Percentiles rank a stretch among this genome's conserved stretches.
Conservation (phyloP, 2,113 vertebrate genomes). For the Mesembrinibis cayennensis region DNA sequence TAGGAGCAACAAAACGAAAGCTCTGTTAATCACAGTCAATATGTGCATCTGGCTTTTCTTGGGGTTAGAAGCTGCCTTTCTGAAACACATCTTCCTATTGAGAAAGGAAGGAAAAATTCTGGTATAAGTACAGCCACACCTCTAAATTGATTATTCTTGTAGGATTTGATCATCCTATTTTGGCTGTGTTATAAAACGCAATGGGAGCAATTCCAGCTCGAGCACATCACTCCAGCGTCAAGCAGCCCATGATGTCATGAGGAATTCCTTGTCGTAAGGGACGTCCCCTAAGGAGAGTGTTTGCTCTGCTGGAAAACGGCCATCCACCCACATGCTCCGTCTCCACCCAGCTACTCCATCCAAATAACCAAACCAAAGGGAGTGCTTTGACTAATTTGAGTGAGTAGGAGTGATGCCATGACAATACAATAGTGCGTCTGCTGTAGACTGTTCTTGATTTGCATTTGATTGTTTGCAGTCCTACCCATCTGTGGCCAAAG, state of each 20-base stretch:
- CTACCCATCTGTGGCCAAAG: slow-evolving; percentile 54
- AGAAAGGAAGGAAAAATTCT: neutral
- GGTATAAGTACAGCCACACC: neutral
- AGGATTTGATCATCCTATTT: slow-evolving; percentile 46
- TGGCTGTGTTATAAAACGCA: neutral
- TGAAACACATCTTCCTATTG: neutral
- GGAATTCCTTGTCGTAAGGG: slow-evolving; percentile 58
- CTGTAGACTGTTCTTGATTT: slow-evolving; percentile 43
- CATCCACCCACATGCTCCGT: neutral
- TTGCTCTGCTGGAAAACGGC: slow-evolving; percentile 2
- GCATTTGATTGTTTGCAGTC: slow-evolving; percentile 64
- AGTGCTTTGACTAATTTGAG: slow-evolving; percentile 50
- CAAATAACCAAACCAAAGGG: slow-evolving; percentile 17
- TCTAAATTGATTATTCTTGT: slow-evolving; percentile 30
- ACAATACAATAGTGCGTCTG: slow-evolving; percentile 14
- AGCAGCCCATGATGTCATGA: slow-evolving; percentile 46
- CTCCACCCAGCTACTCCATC: slow-evolving; percentile 42
- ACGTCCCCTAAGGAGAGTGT: neutral
- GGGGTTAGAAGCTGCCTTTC: neutral
- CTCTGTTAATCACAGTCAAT: neutral
- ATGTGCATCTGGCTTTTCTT: neutral
- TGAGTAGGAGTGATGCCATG: slow-evolving; percentile 44
- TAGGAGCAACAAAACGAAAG: neutral
- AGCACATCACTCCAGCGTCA: neutral
- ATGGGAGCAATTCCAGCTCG: neutral